Base-by-base conservation (phyloP, 2,113 vertebrate genomes). In the Aviceda subcristata region DNA sequence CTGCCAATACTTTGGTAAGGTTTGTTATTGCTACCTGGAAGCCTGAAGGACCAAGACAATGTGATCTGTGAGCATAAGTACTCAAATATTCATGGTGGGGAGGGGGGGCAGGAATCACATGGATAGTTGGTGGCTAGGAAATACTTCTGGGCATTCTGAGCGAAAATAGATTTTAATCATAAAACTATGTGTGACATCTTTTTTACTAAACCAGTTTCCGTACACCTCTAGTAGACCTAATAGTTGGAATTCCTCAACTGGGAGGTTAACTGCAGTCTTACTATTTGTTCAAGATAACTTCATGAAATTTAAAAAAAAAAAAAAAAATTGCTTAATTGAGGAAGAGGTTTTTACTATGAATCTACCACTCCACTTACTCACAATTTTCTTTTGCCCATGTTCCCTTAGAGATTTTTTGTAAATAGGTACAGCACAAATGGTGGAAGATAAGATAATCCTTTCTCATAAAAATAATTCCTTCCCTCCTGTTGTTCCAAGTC, bases 51-150 rank as follows among this genome's bases (percentile, higher is more conserved):
- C 55, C 29, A 62, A 57, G 72, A 53, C 4, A 7, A 34, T 29
- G n/a, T 57, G 45, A 88, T 92, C 24, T 68, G 76, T 3, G 12
- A 38, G 34, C 7, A 1, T n/a, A 39, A 86, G 24, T 22, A 60
- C 2, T 41, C 17, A 50, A 53, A 66, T 27, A 51, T 43, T 56
- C 34, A 17, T 1, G 3, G 38, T 1, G 12, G 3, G 38, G 6
- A 14, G 2, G 2, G 24, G 50, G 51, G 27, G 12, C n/a, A 6
- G 21, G 2, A 14, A 24, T 48, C 24, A 41, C 1, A 2, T 30
- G 26, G 10, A 9, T n/a, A 26, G 9, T 14, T 83, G 23, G 21
- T 87, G 43, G 14, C 32, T 73, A 30, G 63, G 59, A 86, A 88
- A 68, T 66, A 20, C 18, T 88, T 53, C 43, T 81, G 21, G 74